Percentiles rank a stretch among this genome's conserved stretches.
Evolutionary conservation across 2,888 invertebrate genomes (phyloP).

Genomic region (Trachelus iudaicus): DNA sequence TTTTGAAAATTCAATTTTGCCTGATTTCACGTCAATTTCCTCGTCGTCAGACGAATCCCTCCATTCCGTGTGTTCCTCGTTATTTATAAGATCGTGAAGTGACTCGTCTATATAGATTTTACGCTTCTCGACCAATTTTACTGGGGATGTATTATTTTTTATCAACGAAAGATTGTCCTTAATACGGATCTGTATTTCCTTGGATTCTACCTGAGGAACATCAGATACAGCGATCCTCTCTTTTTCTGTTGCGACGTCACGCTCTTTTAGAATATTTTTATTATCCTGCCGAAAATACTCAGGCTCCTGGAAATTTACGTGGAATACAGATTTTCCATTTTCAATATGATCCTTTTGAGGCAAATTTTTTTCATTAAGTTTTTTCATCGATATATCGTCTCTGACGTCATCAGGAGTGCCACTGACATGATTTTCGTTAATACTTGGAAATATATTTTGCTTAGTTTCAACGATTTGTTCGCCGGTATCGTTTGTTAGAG

Average conservation of each 20-base stretch:
- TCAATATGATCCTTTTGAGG: neutral
- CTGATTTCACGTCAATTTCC: neutral
- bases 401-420: neutral
- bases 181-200: neutral
- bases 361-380: neutral
- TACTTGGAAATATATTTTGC: neutral
- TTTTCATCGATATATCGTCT: neutral
- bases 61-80: conserved; percentile 12
- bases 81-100: conserved; percentile 28
- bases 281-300: neutral
- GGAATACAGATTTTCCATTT: neutral
- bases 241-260: neutral
- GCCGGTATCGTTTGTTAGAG: neutral
- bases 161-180: neutral
- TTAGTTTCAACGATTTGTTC: neutral
- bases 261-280: neutral
- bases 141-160: neutral
- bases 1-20: neutral
- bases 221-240: neutral
- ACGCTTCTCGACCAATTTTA: conserved; percentile 6
- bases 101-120: conserved; percentile 31
- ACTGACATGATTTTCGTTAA: neutral
- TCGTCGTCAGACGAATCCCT: conserved; percentile 20
- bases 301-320: neutral
- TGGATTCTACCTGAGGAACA: neutral